A percentile compares a stretch with the other conserved stretches of the same genome.
Conservation (phyloP, 2,113 vertebrate species). For the Notarius lentiginosus region DNA sequence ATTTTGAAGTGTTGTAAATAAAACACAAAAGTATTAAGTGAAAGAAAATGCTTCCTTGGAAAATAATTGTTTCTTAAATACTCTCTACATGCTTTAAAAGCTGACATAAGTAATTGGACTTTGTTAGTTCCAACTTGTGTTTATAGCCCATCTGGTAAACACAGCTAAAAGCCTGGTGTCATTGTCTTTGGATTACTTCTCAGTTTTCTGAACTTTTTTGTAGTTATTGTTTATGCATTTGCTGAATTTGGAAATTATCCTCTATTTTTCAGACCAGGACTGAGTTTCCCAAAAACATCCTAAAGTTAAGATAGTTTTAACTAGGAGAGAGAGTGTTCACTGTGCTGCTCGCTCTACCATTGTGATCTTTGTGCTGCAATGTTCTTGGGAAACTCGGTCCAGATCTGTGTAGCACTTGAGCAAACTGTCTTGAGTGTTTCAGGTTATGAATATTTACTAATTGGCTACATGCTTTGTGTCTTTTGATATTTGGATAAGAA, state of each 20-base stretch:
- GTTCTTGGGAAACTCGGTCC: no score
- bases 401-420: background rate
- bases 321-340: no score
- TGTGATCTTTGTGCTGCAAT: no score
- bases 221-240: background rate
- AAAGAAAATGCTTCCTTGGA: background rate
- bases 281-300: no score
- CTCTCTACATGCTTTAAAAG: background rate
- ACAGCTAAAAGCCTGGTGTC: background rate
- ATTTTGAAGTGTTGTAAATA: background rate
- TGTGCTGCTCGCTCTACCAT: no score
- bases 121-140: background rate
- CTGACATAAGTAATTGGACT: background rate
- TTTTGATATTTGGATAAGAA: background rate
- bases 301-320: no score
- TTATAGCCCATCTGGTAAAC: background rate
- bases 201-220: background rate
- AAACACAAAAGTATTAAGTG: background rate
- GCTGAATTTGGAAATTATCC: background rate
- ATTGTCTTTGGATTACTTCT: background rate
- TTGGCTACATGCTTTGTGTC: background rate
- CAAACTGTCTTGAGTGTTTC: background rate
- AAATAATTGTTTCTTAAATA: background rate
- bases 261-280: background rate
- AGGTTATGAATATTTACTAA: background rate